Percentiles rank a stretch among this genome's conserved stretches.
Evolutionary conservation across 2,113 vertebrate genomes (phyloP).

Genomic region (Notarius quadriscutis): DNA sequence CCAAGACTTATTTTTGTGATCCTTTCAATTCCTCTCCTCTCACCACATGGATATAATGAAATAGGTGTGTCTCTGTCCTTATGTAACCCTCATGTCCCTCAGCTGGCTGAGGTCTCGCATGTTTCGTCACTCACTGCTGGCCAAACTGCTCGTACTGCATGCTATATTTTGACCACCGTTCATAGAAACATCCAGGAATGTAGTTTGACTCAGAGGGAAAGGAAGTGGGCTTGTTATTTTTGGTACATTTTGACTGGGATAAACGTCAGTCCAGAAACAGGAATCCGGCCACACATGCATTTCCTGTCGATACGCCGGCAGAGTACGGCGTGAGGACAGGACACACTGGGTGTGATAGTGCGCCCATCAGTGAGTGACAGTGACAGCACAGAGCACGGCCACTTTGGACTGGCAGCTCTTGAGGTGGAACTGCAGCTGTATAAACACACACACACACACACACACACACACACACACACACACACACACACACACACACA

Average conservation of each 20-base stretch:
- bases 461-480: slow-evolving; percentile 10
- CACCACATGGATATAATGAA: background rate
- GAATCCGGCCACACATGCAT: slow-evolving; percentile 32
- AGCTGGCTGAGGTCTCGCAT: slow-evolving; percentile 19
- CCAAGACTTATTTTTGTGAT: background rate
- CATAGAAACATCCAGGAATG: slow-evolving; percentile 38
- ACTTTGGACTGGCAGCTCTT: slow-evolving; percentile 18
- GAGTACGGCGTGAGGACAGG: background rate
- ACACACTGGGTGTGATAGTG: slow-evolving; percentile 19
- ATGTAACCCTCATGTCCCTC: slow-evolving; percentile 27
- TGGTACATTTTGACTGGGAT: background rate
- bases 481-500: slow-evolving; percentile 32
- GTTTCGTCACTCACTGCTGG: background rate
- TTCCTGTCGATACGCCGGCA: slow-evolving; percentile 35
- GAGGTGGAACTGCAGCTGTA: slow-evolving; percentile 41
- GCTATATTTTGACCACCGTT: slow-evolving; percentile 15
- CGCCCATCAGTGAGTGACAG: slow-evolving; percentile 35
- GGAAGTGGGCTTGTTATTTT: slow-evolving; percentile 42
- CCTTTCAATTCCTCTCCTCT: background rate
- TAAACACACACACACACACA: slow-evolving; percentile 37
- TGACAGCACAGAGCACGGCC: background rate
- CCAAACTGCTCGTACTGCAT: background rate
- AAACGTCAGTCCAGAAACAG: slow-evolving; percentile 14
- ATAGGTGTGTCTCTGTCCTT: slow-evolving; percentile 21
- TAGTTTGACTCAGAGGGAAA: slow-evolving; percentile 12